phyloP scores from a whole-genome alignment of 2,797 vertebrate species.

The Dromococcyx pavoninus region DNA sequence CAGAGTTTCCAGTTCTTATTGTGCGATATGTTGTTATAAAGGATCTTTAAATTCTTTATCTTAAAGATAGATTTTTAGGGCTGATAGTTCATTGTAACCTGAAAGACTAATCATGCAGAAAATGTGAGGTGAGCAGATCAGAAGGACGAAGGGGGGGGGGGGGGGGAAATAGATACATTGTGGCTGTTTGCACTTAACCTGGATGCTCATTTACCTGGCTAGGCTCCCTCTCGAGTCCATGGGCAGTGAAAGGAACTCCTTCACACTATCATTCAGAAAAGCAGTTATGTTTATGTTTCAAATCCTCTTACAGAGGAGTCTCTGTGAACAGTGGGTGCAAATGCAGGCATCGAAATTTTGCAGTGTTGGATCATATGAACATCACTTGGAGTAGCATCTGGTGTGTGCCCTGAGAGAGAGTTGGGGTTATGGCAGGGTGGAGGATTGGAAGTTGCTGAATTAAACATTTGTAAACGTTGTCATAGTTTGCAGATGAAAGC shows the following conservation, averaged over 20 bases:
- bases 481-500: not conserved
- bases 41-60: not conserved
- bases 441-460: not conserved
- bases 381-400: not conserved
- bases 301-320: not conserved
- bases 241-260: not conserved
- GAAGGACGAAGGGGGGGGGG: not conserved
- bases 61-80: not conserved
- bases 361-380: not conserved
- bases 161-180: accelerated
- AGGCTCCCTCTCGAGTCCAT: not conserved
- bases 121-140: not conserved
- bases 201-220: not conserved
- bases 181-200: not conserved
- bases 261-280: not conserved
- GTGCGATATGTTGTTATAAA: not conserved
- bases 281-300: accelerated
- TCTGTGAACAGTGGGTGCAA: not conserved
- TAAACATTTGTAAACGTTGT: not conserved
- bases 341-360: not conserved
- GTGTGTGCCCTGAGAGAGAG: not conserved
- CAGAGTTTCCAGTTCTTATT: not conserved
- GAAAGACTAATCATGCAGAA: not conserved
- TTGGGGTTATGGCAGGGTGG: not conserved
- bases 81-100: not conserved